Evolutionary conservation across 1,140 invertebrate genomes (phyloP).

Genomic region (Dendrolimus kikuchii): DNA sequence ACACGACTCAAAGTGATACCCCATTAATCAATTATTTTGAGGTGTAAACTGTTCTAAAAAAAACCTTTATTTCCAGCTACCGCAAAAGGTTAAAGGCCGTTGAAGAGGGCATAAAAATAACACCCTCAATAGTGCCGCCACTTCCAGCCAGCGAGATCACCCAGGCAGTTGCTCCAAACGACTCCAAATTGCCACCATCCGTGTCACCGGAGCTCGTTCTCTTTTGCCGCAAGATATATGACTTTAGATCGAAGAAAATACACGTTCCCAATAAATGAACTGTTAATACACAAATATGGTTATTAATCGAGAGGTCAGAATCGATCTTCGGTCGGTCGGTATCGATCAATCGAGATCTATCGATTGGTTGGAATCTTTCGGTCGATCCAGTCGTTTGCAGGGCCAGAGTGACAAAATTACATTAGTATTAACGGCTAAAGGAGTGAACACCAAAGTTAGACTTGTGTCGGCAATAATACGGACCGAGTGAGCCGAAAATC

Average conservation of each 20-base stretch:
- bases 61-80: constrained; percentile 54
- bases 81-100: constrained; percentile 72
- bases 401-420: not conserved
- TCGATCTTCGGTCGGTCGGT: constrained; percentile 1
- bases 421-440: no score
- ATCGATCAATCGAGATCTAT: constrained; percentile 3
- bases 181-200: constrained; percentile 81
- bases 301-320: constrained; percentile 11
- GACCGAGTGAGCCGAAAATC: not conserved
- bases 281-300: constrained; percentile 1
- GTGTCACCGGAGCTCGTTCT: constrained; percentile 90
- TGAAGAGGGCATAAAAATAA: constrained; percentile 66
- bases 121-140: constrained; percentile 55
- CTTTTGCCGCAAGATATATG: constrained; percentile 95
- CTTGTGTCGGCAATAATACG: not conserved
- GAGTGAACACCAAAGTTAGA: not conserved
- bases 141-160: constrained; percentile 44
- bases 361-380: constrained; percentile 1
- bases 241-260: constrained; percentile 90
- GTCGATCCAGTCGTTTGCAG: constrained; percentile 1
- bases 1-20: not conserved
- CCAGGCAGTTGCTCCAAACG: constrained; percentile 49
- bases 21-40: not conserved
- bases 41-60: not conserved
- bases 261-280: constrained; percentile 59